A percentile compares a stretch with the other conserved stretches of the same genome.
phyloP scores from a whole-genome alignment of 2,113 vertebrate genomes.

The Triplophysa dalaica region DNA sequence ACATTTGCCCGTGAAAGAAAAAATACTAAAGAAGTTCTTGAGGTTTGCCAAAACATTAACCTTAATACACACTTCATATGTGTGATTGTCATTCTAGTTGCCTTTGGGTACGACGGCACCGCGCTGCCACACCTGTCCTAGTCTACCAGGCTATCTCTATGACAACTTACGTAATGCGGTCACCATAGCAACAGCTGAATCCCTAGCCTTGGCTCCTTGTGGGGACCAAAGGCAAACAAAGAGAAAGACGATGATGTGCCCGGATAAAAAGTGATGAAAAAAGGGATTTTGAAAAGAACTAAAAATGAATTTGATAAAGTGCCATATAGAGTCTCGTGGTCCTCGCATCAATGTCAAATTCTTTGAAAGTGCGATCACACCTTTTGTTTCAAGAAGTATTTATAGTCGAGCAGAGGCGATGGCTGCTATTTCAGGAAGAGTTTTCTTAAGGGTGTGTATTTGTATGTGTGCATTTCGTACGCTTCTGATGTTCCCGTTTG shows the following conservation, averaged over 20 bases:
- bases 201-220: conserved; percentile 51
- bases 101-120: conserved; percentile 14
- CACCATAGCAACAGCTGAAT: conserved; percentile 68
- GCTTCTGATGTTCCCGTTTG: conserved; percentile 2
- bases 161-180: conserved; percentile 54
- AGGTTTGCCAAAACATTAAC: background rate
- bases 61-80: background rate
- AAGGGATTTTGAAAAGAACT: background rate
- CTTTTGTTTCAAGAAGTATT: conserved; percentile 9
- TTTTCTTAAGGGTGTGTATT: conserved; percentile 25
- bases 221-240: conserved; percentile 27
- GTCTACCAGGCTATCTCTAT: conserved; percentile 58
- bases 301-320: background rate
- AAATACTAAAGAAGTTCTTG: too few species aligned
- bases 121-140: conserved; percentile 61
- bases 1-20: too few species aligned
- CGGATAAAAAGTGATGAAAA: background rate
- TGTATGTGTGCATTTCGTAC: conserved; percentile 18
- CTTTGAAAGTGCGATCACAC: background rate
- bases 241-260: background rate
- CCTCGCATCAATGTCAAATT: background rate
- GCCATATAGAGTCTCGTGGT: background rate
- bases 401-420: conserved; percentile 9
- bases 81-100: background rate
- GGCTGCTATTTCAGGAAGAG: conserved; percentile 21